Evolutionary conservation across 2,113 vertebrate genomes (phyloP).

Genomic region (Chascanopsetta lugubris): DNA sequence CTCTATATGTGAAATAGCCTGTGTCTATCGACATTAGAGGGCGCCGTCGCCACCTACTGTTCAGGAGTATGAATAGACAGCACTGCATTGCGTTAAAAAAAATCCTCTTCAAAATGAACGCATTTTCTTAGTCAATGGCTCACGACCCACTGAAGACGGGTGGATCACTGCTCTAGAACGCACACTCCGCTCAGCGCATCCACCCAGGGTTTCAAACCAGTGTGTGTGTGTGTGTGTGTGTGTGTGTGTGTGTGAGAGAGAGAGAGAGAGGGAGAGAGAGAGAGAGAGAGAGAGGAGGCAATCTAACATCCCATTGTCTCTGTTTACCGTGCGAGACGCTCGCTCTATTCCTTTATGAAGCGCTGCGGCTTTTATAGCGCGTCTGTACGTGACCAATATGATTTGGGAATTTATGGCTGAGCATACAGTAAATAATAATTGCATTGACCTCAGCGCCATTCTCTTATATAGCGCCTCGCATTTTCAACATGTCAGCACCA

Average conservation of each 20-base stretch:
- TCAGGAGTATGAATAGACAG: no score
- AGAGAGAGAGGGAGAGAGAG: conserved; percentile 18
- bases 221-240: conserved; percentile 25
- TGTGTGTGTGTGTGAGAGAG: no score
- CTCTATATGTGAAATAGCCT: no score
- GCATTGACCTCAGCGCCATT: background rate
- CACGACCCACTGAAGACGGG: no score
- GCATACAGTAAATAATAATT: background rate
- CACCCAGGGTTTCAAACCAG: conserved; percentile 31
- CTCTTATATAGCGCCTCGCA: background rate
- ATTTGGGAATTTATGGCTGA: background rate
- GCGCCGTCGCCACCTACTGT: no score
- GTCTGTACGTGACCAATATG: background rate
- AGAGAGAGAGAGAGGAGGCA: conserved; percentile 22
- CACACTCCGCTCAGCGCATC: conserved; percentile 30
- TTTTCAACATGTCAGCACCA: background rate
- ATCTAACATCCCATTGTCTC: conserved; percentile 14
- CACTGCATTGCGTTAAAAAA: no score
- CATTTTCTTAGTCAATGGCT: no score
- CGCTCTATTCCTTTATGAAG: background rate
- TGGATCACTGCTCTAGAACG: no score
- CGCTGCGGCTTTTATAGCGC: background rate
- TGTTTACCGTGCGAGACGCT: conserved; percentile 14
- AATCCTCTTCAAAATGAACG: no score
- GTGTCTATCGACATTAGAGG: no score